phyloP scores from a whole-genome alignment of 2,888 invertebrate species.

The Amblyjoppa proteus region DNA sequence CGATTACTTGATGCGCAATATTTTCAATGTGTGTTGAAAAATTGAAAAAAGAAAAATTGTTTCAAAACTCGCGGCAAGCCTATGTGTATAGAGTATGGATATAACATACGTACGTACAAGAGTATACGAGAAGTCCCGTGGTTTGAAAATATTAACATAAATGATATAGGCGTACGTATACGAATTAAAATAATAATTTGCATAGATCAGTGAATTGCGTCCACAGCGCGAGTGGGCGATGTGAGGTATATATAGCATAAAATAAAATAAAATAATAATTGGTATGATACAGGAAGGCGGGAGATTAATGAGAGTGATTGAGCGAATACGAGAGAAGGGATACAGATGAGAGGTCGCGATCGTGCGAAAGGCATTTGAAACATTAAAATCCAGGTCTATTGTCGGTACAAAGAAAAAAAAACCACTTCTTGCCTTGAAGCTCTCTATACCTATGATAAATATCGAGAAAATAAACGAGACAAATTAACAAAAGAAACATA shows the following conservation, averaged over 20 bases:
- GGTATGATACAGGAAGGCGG: slow-evolving; percentile 40
- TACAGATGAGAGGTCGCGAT: slow-evolving; percentile 62
- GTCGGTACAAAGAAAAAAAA: slow-evolving; percentile 82
- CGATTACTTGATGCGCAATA: not conserved
- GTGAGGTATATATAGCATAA: slow-evolving; percentile 44
- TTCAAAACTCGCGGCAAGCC: slow-evolving; percentile 37
- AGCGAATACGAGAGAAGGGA: slow-evolving; percentile 62
- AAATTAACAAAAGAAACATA: slow-evolving; percentile 44
- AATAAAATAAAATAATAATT: slow-evolving; percentile 11
- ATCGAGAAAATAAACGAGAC: slow-evolving; percentile 61
- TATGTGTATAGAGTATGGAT: slow-evolving; percentile 57
- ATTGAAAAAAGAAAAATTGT: slow-evolving; percentile 12
- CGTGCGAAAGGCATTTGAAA: slow-evolving; percentile 75
- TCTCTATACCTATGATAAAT: slow-evolving; percentile 80
- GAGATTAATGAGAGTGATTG: slow-evolving; percentile 48
- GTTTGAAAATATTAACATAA: slow-evolving; percentile 50
- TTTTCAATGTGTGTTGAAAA: not conserved
- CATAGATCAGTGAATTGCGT: slow-evolving; percentile 69
- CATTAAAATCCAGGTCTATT: slow-evolving; percentile 80
- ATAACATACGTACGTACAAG: slow-evolving; percentile 61
- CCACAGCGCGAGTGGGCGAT: slow-evolving; percentile 67
- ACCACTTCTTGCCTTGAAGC: slow-evolving; percentile 85
- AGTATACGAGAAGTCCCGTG: slow-evolving; percentile 65
- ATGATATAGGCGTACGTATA: slow-evolving; percentile 60
- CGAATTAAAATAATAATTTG: slow-evolving; percentile 64